Evolutionary conservation across 2,888 invertebrate genomes (phyloP), one percentile per base, ranked within the genome.

Genomic region (Tachina grossa): DNA sequence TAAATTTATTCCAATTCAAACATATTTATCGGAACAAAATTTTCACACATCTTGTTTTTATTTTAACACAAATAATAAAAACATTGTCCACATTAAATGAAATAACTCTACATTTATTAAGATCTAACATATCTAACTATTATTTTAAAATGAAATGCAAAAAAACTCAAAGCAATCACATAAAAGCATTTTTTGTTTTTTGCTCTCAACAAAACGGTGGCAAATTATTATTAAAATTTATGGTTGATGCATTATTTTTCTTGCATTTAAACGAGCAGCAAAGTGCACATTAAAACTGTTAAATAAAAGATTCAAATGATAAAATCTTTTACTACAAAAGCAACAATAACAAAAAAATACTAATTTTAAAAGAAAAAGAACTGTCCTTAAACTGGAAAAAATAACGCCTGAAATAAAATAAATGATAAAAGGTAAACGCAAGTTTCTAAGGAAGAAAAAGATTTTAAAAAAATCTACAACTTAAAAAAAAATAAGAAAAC

Each of bases 211-310:
- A 45, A 49, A 51, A 71, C 4, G 43, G 4, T 83, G 49, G 71
- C 66, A 78, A 83, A 83, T 78, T 77, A 59, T 83, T 81, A 72
- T 81, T 81, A 77, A 81, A 76, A 76, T 71, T 76, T 77, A 77
- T 41, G 47, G 49, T 69, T 57, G 61, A 19, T 41, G 76, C 49
- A 66, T 41, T 84, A 66, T 65, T 80, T 59, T 66, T 47, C 19
- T 41, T 53, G 45, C 43, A 81, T 81, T 83, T 72, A 81, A 77
- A 84, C 66, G 59, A 77, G 61, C 76, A 76, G 81, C 81, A 76
- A 84, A 84, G 76, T 84, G 81, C 77, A 77, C 76, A 81, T 72
- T 83, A 72, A 78, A 66, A 45, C 45, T 31, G 72, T 39, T 55
- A 47, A 72, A 77, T 76, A 77, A 72, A 55, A 71, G 61, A 72